Base-by-base conservation (phyloP, 2,888 invertebrate species). In the Noctua pronuba region DNA sequence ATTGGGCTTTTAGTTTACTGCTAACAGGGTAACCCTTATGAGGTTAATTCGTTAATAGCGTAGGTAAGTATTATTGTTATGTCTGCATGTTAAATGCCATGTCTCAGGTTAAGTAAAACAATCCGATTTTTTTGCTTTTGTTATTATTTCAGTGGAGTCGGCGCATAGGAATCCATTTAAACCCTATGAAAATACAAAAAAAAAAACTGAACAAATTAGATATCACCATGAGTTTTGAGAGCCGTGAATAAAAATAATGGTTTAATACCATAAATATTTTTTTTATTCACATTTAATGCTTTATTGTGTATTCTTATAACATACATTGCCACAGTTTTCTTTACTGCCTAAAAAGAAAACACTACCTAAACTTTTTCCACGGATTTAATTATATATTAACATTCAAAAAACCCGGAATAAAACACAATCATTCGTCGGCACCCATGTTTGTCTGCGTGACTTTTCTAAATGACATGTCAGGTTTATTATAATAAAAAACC, bases 401-500 rank as follows among this genome's bases (percentile, higher is more conserved):
- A 38, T 65, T 84, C 7, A 66, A 1, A 70, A 65, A 65, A 62
- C 62, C 55, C 73, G 81, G 80, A 85, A 69, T 80, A 46, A 13
- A 69, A 38, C n/a, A 44, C 16, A 72, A 68, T 72, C 28, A 31
- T 52, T 67, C 38, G 28, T 71, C 46, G 13, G n/a, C 71, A 44
- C 0, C 46, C 28, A 41, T 73, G 68, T 85, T 46, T 66, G 38
- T 24, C 38, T 73, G 21, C 75, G 68, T 69, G 73, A 70, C 74
- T 79, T 87, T 86, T 87, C 79, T 66, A 83, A 85, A 82, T 70
- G 72, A 73, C 75, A 77, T 44, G 77, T 55, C 75, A 62, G 69
- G 52, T 77, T 21, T 73, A 74, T 77, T 73, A 52, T 41, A 73
- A 74, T 65, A 79, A 82, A 88, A 88, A 90, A 86, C 60, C 24